Evolutionary conservation across 2,797 vertebrate species (phyloP).

Genomic region (Pitangus sulphuratus): DNA sequence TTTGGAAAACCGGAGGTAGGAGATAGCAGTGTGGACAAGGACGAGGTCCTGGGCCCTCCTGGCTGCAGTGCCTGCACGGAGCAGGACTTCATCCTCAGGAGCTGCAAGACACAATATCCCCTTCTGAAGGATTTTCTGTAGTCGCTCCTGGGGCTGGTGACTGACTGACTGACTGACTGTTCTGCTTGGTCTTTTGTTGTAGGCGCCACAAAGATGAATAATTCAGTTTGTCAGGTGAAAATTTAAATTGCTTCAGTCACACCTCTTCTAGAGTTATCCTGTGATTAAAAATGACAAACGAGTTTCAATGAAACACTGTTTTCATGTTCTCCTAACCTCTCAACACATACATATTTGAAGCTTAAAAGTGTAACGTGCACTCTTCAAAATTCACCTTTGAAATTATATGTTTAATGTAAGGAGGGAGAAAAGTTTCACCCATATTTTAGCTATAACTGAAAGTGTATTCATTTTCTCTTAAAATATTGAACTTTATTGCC

Average conservation of each 20-base stretch:
- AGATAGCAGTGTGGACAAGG: background rate
- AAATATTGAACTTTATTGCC: background rate
- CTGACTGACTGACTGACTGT: background rate
- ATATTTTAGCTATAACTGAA: background rate
- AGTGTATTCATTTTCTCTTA: background rate
- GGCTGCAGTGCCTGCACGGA: background rate
- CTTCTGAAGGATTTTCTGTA: background rate
- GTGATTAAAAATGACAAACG: slow-evolving; percentile 50
- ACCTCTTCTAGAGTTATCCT: slow-evolving; percentile 22
- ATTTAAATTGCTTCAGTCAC: slow-evolving; percentile 31
- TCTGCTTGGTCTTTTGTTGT: background rate
- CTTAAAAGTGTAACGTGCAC: background rate
- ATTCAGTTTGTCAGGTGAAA: slow-evolving; percentile 36
- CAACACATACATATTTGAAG: background rate
- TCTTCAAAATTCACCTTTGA: background rate
- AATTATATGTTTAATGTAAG: background rate
- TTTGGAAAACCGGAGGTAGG: background rate
- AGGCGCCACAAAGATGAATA: background rate
- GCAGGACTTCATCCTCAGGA: rapidly evolving
- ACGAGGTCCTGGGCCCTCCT: rapidly evolving
- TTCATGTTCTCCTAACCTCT: background rate
- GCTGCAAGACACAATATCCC: background rate
- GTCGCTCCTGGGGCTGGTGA: background rate
- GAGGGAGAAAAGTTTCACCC: background rate
- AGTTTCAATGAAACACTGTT: background rate